Evolutionary conservation across 2,113 vertebrate species (phyloP).

Genomic region (Cyrtonyx montezumae): DNA sequence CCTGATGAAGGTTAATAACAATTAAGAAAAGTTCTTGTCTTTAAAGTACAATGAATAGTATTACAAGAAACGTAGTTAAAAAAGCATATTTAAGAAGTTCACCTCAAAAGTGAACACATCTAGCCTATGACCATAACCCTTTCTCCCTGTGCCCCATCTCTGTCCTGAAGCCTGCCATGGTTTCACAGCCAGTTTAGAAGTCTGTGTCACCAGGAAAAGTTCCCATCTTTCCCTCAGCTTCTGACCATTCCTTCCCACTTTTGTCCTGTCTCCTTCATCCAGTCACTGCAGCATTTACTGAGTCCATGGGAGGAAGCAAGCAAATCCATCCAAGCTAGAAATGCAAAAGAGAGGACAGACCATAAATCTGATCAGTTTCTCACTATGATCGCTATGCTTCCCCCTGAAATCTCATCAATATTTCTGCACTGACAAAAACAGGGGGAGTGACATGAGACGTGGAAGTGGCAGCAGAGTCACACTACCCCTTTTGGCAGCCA

Average conservation of each 20-base stretch:
- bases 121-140: background rate
- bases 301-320: background rate
- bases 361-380: background rate
- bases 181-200: background rate
- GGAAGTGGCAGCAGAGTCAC: background rate
- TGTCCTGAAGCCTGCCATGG: background rate
- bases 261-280: background rate
- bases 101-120: background rate
- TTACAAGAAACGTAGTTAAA: background rate
- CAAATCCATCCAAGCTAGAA: background rate
- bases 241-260: background rate
- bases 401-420: background rate
- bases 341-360: background rate
- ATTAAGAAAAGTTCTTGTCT: background rate
- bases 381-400: fast-evolving
- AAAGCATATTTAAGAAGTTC: background rate
- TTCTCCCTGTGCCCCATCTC: background rate
- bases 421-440: background rate
- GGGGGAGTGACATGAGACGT: background rate
- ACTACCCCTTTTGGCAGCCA: background rate
- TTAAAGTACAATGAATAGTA: background rate
- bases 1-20: constrained; percentile 22
- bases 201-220: background rate
- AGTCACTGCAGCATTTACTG: background rate
- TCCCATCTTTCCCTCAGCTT: background rate